Evolutionary conservation across 2,888 invertebrate genomes (phyloP).

Genomic region (Heliconius hortense): DNA sequence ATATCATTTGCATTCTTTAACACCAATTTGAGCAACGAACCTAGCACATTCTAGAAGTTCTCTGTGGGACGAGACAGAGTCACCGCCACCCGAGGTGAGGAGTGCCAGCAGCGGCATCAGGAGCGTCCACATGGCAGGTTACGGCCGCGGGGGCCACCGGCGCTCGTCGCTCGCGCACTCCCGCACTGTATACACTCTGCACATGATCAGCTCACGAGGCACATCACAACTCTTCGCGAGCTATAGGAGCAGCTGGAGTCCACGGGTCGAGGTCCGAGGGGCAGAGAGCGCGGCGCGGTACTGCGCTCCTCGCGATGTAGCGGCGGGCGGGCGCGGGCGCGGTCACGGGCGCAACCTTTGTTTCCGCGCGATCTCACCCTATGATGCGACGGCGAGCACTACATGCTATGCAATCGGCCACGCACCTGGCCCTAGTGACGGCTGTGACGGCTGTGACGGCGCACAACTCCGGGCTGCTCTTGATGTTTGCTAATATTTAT

Average conservation of each 20-base stretch:
- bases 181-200: slow-evolving; percentile 68
- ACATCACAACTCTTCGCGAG: slow-evolving; percentile 62
- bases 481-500: slow-evolving; percentile 34
- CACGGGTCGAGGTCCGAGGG: slow-evolving; percentile 66
- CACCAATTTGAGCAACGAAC: slow-evolving; percentile 56
- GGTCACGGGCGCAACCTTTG: slow-evolving; percentile 81
- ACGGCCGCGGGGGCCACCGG: slow-evolving; percentile 61
- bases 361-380: slow-evolving; percentile 72
- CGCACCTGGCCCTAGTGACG: slow-evolving; percentile 50
- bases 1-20: background rate
- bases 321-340: slow-evolving; percentile 67
- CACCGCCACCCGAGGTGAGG: slow-evolving; percentile 64
- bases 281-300: slow-evolving; percentile 72
- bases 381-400: slow-evolving; percentile 55
- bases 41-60: slow-evolving; percentile 77
- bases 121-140: slow-evolving; percentile 71
- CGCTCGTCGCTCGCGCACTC: slow-evolving; percentile 63
- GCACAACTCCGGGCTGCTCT: slow-evolving; percentile 34
- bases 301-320: slow-evolving; percentile 63
- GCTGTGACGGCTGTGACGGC: slow-evolving; percentile 11
- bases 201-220: slow-evolving; percentile 68
- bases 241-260: slow-evolving; percentile 43
- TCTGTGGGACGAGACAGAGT: slow-evolving; percentile 68
- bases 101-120: slow-evolving; percentile 66
- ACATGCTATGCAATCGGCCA: slow-evolving; percentile 57